Conservation (phyloP, 2,888 invertebrate genomes). For the Lycophotia porphyrea region DNA sequence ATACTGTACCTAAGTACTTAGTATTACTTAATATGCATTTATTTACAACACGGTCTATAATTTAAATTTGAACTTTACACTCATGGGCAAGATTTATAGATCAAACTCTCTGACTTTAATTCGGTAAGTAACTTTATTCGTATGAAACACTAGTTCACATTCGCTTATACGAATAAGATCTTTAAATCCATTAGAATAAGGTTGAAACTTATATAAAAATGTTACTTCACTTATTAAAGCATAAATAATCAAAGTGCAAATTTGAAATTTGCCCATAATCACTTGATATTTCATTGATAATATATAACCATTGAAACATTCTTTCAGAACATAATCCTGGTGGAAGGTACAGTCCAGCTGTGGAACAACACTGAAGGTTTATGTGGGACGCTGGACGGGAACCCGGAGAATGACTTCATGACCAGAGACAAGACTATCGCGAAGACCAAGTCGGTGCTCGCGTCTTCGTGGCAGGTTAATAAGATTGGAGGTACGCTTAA, state of each 20-base stretch:
- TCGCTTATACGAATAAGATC: background rate
- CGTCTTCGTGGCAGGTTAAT: slow-evolving; percentile 91
- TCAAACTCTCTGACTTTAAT: too few relatives aligned
- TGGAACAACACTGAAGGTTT: slow-evolving; percentile 96
- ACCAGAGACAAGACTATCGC: slow-evolving; percentile 90
- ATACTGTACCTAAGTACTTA: background rate
- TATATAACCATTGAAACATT: background rate
- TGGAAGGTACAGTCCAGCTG: slow-evolving; percentile 92
- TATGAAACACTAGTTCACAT: background rate
- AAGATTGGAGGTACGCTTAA: slow-evolving; percentile 85
- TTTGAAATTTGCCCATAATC: too few relatives aligned
- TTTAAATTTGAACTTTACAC: background rate
- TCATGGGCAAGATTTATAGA: too few relatives aligned
- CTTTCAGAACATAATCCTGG: slow-evolving; percentile 91
- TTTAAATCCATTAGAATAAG: background rate
- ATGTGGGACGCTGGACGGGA: slow-evolving; percentile 94
- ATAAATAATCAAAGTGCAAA: too few relatives aligned
- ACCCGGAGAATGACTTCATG: slow-evolving; percentile 92
- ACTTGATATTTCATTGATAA: background rate
- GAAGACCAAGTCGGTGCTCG: slow-evolving; percentile 86
- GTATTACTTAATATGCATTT: background rate
- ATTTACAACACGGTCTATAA: background rate
- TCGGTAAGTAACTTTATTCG: background rate
- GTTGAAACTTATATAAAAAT: background rate
- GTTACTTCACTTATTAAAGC: background rate